A percentile compares a stretch with the other conserved stretches of the same genome.
Conservation (phyloP, 2,113 vertebrate species). For the Poeciliopsis turrubarensis region DNA sequence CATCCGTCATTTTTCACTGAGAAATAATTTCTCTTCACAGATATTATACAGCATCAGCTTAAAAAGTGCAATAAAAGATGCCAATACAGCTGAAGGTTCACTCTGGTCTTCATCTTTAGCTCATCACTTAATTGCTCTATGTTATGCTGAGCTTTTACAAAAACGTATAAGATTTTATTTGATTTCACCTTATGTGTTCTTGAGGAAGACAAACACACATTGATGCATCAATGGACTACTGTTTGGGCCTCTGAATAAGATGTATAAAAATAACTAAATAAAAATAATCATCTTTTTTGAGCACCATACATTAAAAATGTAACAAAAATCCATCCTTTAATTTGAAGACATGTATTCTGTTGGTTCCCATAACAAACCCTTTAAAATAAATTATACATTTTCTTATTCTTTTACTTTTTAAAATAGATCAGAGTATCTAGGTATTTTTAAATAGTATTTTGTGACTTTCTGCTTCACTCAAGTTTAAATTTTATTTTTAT, state of each 20-base stretch:
- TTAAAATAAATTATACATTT: not conserved
- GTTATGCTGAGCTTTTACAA: no score
- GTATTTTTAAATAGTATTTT: no score
- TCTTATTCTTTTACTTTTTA: not conserved
- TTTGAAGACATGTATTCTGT: not conserved
- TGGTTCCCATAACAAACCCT: not conserved
- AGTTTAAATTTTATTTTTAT: no score
- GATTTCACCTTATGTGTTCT: not conserved
- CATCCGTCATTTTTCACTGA: conserved; percentile 73
- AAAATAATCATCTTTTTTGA: no score
- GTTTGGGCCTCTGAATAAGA: not conserved
- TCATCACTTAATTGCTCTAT: no score
- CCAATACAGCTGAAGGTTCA: conserved; percentile 69
- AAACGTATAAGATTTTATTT: no score
- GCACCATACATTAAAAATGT: no score
- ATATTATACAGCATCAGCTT: conserved; percentile 80
- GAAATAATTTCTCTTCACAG: conserved; percentile 65
- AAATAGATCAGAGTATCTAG: not conserved
- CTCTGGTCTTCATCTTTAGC: conserved; percentile 1
- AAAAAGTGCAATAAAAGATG: conserved; percentile 85
- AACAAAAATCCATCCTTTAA: no score
- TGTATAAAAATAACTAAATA: no score
- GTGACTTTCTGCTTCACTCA: no score
- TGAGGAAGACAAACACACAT: not conserved
- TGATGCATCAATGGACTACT: not conserved